These are phyloP conservation scores for Megaceryle alcyon DNA, from an alignment of 2,797 vertebrate species.

Conservation along the genomic window DNA sequence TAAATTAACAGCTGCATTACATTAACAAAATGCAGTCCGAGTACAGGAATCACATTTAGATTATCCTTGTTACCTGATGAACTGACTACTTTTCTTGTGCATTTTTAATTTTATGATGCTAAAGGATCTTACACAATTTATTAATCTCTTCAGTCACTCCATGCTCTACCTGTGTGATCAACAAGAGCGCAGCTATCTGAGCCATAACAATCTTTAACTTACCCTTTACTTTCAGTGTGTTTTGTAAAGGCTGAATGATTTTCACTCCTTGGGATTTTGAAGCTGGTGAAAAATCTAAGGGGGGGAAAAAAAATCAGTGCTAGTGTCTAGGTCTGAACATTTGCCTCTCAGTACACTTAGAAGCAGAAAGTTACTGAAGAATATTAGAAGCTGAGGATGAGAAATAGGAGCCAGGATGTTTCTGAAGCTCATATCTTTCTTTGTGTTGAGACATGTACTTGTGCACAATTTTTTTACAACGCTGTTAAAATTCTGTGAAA, in stretches of 20 bases:
- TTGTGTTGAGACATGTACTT: neutral
- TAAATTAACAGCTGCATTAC: neutral
- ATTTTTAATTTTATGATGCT: neutral
- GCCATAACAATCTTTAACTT: neutral
- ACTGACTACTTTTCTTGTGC: neutral
- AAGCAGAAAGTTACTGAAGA: neutral
- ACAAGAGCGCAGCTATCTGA: neutral
- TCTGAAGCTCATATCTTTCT: neutral
- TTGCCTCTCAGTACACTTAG: neutral
- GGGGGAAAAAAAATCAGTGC: neutral
- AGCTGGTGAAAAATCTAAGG: neutral
- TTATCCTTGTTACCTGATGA: neutral
- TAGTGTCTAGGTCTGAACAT: neutral
- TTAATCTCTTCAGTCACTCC: neutral
- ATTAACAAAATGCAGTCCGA: neutral
- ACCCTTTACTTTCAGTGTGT: slow-evolving; percentile 64
- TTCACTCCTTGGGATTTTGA: neutral
- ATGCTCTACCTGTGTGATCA: neutral
- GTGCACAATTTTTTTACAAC: neutral
- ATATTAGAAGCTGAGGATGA: neutral
- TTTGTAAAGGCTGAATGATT: slow-evolving; percentile 54
- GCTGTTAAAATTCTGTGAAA: neutral
- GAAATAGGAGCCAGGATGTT: neutral
- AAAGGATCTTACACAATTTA: neutral
- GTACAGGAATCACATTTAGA: neutral